Evolutionary conservation across 1,140 invertebrate species (phyloP), one percentile per base, ranked within the genome.

Genomic region (Octopus sinensis): DNA sequence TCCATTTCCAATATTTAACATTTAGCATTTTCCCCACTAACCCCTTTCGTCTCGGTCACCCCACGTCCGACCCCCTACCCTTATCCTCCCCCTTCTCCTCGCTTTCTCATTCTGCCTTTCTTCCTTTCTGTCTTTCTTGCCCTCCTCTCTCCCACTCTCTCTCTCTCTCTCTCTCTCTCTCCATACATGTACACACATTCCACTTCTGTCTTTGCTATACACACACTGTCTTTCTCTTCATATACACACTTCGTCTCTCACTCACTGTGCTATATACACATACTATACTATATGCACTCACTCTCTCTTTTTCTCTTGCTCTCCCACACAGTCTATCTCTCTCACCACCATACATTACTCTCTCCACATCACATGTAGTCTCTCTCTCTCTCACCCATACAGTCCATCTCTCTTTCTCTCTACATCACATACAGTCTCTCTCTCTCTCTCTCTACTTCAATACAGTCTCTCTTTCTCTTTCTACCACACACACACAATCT

Each of bases 291-390:
- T 23, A 12, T 76, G 9, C 76, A 51, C 3, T 78, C 76, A 10
- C 76, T 78, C 12, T 81, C 76, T 81, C 80, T 62, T 75, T 81
- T 76, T 62, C 76, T 76, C 54, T 78, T 53, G 78, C 51, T 81
- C 30, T 56, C 80, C 75, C 62, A 54, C 54, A 76, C 51, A 62
- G 43, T 82, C 3, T 0, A 43, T 71, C 54, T 82, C 43, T 73
- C 76, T 73, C 23, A 78, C 77, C 78, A 52, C 78, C 54, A 54
- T 2, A 51, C 17, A n/a, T 0, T 7, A 43, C 23, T 56, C 4
- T 52, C 53, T 54, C 4, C 43, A 4, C 68, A 1, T 52, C 1
- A 9, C 17, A 7, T 17, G 7, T 1, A 7, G 7, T 62, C 56
- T 62, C 7, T 62, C 56, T 62, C 56, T 62, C 56, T 62, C 1